phyloP scores from a whole-genome alignment of 2,888 invertebrate genomes.

The Salpingus planirostris region DNA sequence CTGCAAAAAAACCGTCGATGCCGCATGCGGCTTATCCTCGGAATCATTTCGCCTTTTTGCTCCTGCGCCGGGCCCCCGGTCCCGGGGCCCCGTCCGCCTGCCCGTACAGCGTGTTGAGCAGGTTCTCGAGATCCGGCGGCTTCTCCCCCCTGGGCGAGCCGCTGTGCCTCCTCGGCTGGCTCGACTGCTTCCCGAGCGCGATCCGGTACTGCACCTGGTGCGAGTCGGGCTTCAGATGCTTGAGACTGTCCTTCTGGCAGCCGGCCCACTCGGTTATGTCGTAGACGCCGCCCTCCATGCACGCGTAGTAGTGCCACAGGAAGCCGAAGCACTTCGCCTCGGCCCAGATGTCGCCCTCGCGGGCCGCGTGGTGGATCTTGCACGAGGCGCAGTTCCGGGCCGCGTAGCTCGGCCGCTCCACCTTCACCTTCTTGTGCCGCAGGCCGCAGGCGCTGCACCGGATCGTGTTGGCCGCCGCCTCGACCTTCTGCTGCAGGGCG shows the following conservation, averaged over 20 bases:
- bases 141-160: constrained; percentile 46
- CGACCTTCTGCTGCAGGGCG: constrained; percentile 87
- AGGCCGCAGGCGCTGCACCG: constrained; percentile 91
- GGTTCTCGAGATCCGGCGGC: constrained; percentile 72
- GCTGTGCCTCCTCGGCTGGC: constrained; percentile 26
- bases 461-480: constrained; percentile 89
- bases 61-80: constrained; percentile 29
- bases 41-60: constrained; percentile 31
- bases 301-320: constrained; percentile 90
- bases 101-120: constrained; percentile 70
- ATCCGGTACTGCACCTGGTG: constrained; percentile 87
- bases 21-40: neutral
- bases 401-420: constrained; percentile 82
- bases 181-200: constrained; percentile 57
- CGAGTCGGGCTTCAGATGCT: constrained; percentile 81
- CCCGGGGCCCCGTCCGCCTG: constrained; percentile 45
- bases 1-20: no score
- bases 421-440: constrained; percentile 78
- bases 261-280: constrained; percentile 97
- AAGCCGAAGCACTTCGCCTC: constrained; percentile 80
- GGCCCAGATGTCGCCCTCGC: constrained; percentile 96
- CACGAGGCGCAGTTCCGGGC: constrained; percentile 86
- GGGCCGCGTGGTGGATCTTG: constrained; percentile 81
- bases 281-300: constrained; percentile 92
- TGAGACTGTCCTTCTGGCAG: constrained; percentile 73